phyloP scores from a whole-genome alignment of 2,888 invertebrate genomes.

The Conchocele bisecta region DNA sequence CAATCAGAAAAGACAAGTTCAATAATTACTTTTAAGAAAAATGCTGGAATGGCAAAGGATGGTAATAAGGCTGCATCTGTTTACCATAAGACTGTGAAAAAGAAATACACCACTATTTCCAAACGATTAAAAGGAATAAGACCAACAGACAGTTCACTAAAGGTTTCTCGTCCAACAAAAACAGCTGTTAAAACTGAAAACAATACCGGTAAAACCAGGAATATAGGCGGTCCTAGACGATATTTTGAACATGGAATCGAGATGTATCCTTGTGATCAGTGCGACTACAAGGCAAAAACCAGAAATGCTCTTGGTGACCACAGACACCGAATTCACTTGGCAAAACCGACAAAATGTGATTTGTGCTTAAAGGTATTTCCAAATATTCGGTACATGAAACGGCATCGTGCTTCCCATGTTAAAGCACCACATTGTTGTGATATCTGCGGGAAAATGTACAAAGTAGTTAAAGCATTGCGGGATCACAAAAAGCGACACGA shows the following conservation, averaged over 20 bases:
- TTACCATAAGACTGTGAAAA: no score
- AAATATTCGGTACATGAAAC: slow-evolving; percentile 63
- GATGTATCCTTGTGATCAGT: slow-evolving; percentile 52
- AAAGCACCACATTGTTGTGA: slow-evolving; percentile 64
- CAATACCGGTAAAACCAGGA: no score
- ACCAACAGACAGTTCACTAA: no score
- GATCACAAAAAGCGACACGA: slow-evolving; percentile 70
- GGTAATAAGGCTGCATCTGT: no score
- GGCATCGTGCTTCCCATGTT: slow-evolving; percentile 63
- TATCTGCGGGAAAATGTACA: slow-evolving; percentile 73
- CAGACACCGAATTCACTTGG: slow-evolving; percentile 52
- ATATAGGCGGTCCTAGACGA: no score
- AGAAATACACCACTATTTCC: no score
- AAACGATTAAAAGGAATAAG: no score
- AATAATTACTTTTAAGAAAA: no score
- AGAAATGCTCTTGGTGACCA: slow-evolving; percentile 57
- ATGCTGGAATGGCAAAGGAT: no score
- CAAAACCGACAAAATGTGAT: slow-evolving; percentile 62
- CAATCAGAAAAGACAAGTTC: no score
- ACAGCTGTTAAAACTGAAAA: no score
- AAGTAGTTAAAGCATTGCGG: slow-evolving; percentile 64
- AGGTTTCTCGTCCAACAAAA: no score
- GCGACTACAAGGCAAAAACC: slow-evolving; percentile 61
- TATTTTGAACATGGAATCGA: background rate
- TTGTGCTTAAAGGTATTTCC: slow-evolving; percentile 69